Conservation (phyloP, 2,888 invertebrate species). For the Phania funesta region DNA sequence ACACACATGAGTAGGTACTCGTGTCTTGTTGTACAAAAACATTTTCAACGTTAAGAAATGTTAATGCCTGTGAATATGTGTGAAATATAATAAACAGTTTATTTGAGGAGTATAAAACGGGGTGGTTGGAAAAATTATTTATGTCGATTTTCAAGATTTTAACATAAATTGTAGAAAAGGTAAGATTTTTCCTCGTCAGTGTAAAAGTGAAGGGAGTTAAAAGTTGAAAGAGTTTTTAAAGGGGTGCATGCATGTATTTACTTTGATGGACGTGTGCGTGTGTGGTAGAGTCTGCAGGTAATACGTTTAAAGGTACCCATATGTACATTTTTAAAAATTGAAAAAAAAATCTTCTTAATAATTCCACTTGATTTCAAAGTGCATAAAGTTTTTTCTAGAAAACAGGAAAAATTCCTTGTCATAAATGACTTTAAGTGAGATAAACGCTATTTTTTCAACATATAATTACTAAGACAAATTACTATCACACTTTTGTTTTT, state of each 20-base stretch:
- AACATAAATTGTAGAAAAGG: neutral
- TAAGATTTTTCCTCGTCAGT: neutral
- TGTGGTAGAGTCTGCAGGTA: neutral
- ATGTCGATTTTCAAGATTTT: neutral
- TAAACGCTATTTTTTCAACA: neutral
- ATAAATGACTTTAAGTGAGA: neutral
- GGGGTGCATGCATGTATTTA: neutral
- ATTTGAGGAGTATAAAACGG: neutral
- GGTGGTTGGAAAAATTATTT: neutral
- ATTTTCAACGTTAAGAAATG: constrained; percentile 25
- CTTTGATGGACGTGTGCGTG: neutral
- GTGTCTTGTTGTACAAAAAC: neutral
- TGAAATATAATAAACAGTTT: constrained; percentile 18
- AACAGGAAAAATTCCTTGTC: neutral
- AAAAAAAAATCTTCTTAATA: neutral
- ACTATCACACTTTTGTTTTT: neutral
- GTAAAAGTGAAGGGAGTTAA: neutral
- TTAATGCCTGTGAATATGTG: constrained; percentile 10
- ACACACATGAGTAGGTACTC: no score
- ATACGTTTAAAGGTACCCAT: neutral
- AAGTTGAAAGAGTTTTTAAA: neutral
- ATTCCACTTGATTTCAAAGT: neutral
- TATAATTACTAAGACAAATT: neutral
- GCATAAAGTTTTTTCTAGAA: neutral
- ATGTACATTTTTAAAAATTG: constrained; percentile 25